phyloP scores from a whole-genome alignment of 2,888 invertebrate genomes.

The Rhagonycha fulva region DNA sequence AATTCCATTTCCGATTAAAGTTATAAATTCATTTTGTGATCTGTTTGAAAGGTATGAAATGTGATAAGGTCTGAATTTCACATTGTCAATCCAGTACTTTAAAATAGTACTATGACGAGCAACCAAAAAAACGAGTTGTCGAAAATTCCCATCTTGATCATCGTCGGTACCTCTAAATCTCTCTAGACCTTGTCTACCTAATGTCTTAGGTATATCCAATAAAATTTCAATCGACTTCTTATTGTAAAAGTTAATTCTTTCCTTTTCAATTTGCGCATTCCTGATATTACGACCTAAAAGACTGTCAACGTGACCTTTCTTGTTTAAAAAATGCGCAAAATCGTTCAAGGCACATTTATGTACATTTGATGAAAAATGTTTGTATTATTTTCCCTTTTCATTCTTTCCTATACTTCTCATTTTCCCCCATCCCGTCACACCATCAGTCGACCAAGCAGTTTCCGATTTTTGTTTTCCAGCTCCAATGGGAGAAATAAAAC shows the following conservation, averaged over 20 bases:
- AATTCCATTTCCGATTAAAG: not conserved
- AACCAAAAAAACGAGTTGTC: not conserved
- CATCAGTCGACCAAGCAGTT: not conserved
- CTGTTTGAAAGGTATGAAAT: not conserved
- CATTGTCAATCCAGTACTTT: not conserved
- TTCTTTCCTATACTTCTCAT: not conserved
- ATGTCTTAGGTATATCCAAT: not conserved
- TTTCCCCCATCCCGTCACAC: not conserved
- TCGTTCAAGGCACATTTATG: not conserved
- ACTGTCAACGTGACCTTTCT: not conserved
- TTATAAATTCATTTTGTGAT: slow-evolving; percentile 3
- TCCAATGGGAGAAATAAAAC: no score
- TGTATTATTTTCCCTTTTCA: not conserved
- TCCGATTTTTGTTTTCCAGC: not conserved
- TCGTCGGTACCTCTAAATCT: not conserved
- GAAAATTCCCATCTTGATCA: not conserved
- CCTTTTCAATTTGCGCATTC: not conserved
- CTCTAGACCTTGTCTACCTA: not conserved
- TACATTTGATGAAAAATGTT: not conserved
- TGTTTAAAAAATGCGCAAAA: not conserved
- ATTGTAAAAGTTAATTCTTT: not conserved
- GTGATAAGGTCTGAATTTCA: not conserved
- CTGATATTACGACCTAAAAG: not conserved
- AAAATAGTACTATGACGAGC: not conserved
- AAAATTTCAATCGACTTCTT: not conserved